Evolutionary conservation across 2,888 invertebrate species (phyloP), one percentile per base, ranked within the genome.

Genomic region (Pinctada fucata): DNA sequence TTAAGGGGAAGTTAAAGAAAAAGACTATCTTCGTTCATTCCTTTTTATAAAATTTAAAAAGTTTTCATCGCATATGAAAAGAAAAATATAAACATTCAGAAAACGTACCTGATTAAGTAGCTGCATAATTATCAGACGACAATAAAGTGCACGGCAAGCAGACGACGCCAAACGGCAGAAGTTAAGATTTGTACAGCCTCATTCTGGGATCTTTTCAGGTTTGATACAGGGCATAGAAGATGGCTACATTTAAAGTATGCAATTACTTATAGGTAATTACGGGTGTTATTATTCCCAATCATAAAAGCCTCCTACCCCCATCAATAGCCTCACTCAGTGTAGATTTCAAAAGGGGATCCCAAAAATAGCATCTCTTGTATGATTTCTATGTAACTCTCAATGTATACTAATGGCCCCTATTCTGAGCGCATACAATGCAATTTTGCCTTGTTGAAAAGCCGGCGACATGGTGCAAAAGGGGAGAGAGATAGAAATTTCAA

Each of bases 371-470:
- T 58, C 58, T 58, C 58, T 58, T 58, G 58, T 58, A 13, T 58
- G 6, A 58, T 58, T 6, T 58, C 58, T 13, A 58, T 58, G 58
- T 58, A 58, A 58, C 58, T 10, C 13, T 58, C 8, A 58, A 58
- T 58, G 58, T 58, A 58, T 58, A 58, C 58, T 58, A 58, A 58
- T 58, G 58, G 58, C 58, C 58, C 8, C 58, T 58, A 58, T 58
- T 58, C 58, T 58, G 58, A 6, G 58, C 6, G 58, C 13, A 58
- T 58, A 10, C 58, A 10, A 58, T 58, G 13, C 58, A 58, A 13
- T 13, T 58, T 10, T 58, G 6, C 13, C 58, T 10, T 58, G 58
- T 58, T 6, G 13, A 58, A 58, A 13, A 6, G 31, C 31, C 31
- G 31, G 13, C 58, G 58, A 10, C 58, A 13, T 58, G 13, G 6